Conservation (phyloP, 30 jellyfish, hydroid and myxozoan genomes). For the Pelagia noctiluca region DNA sequence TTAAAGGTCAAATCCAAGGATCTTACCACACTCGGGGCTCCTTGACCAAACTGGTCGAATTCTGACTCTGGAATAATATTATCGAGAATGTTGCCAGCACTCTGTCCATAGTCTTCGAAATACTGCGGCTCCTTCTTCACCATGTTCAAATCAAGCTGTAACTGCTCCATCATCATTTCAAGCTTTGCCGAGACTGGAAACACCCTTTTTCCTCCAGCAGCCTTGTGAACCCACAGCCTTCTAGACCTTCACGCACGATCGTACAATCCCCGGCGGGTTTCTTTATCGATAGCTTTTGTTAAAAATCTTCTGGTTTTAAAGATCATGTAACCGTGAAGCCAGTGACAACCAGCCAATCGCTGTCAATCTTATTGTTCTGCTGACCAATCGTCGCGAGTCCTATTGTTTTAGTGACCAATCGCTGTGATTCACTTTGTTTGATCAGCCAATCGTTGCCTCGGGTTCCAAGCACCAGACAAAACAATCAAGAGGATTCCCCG, state of each 20-base stretch:
- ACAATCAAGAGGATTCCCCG: conserved; percentile 61
- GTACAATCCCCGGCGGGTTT: conserved; percentile 28
- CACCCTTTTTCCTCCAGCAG: conserved; percentile 54
- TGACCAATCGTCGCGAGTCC: conserved; percentile 14
- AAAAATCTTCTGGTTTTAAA: neutral
- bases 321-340: conserved; percentile 17
- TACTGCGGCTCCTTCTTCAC: conserved; percentile 85
- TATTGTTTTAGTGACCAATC: too few species aligned
- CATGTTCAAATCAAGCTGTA: conserved; percentile 84
- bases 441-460: conserved; percentile 8
- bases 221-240: conserved; percentile 9
- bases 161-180: conserved; percentile 61
- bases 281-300: neutral
- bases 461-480: conserved; percentile 29
- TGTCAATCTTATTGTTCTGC: neutral
- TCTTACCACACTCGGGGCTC: conserved; percentile 78
- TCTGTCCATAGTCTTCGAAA: conserved; percentile 92
- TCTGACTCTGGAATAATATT: conserved; percentile 89
- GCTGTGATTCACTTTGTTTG: neutral
- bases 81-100: conserved; percentile 85
- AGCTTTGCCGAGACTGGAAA: conserved; percentile 5
- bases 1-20: too few species aligned
- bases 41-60: conserved; percentile 82
- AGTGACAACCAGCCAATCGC: conserved; percentile 8
- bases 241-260: conserved; percentile 36